Evolutionary conservation across 1,140 invertebrate species (phyloP).

Genomic region (Orchestia grillus): DNA sequence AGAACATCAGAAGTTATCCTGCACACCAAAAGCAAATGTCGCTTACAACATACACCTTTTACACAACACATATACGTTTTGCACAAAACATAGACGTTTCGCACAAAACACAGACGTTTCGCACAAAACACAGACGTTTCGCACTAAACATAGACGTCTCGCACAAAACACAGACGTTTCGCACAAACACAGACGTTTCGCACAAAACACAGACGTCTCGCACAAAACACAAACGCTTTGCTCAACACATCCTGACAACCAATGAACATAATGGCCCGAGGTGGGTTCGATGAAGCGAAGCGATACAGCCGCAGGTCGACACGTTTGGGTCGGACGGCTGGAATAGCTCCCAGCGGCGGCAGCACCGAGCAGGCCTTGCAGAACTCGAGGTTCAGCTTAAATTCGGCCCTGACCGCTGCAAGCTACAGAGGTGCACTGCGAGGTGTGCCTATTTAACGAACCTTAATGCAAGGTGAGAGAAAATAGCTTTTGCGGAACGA

Average conservation of each 20-base stretch:
- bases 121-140: too few relatives aligned
- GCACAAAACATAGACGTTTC: not conserved
- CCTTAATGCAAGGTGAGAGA: not conserved
- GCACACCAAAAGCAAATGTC: too few relatives aligned
- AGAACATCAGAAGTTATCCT: not conserved
- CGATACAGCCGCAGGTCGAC: not conserved
- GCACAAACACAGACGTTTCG: too few relatives aligned
- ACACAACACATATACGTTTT: not conserved
- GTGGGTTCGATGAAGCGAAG: not conserved
- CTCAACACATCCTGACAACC: not conserved
- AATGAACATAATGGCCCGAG: not conserved
- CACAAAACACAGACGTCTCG: too few relatives aligned
- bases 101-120: too few relatives aligned
- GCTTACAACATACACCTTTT: too few relatives aligned
- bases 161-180: too few relatives aligned
- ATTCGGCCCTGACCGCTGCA: not conserved
- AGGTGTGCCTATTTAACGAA: not conserved
- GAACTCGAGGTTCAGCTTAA: not conserved
- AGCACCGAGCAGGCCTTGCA: not conserved
- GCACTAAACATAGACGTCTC: too few relatives aligned
- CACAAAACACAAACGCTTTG: too few relatives aligned
- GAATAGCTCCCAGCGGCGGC: too few relatives aligned
- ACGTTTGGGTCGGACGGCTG: not conserved
- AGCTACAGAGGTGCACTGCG: not conserved
- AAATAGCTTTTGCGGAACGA: not conserved